Evolutionary conservation across 2,797 vertebrate genomes (phyloP), one percentile per base, ranked within the genome.

Genomic region (Apodemus agrarius): DNA sequence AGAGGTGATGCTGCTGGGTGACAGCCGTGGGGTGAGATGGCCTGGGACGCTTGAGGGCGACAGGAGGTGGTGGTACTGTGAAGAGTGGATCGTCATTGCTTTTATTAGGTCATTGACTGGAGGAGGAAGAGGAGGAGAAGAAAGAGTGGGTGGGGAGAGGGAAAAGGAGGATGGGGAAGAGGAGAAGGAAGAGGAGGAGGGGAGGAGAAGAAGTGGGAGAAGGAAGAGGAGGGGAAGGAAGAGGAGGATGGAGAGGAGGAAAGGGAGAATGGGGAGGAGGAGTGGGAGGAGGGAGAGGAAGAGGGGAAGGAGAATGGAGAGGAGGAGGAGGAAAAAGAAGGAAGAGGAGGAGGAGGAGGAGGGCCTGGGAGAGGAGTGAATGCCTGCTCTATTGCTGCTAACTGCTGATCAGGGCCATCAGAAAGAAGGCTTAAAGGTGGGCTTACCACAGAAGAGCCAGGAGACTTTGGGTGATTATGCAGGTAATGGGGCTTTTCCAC

Each of bases 331-430:
- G 52, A 52, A 10, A 13, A 10, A 52, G 8, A 10, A 54, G 54
- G 54, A 54, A 81, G 43, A 22, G 59, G 40, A 85, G 43, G 63
- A 49, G 83, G 74, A 88, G 7, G 8, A 16, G 11, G 76, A 89
- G 74, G 91, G 81, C 61, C 40, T 87, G 95, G 81, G 96, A 89
- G 29, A 92, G 95, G 98, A 96, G 95, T 97, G 97, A 98, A 97
- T 98, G 98, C 98, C 97, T 98, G 98, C 99, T 98, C 98, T 98
- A 98, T 98, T 99, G 98, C 98, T 99, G 99, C 99, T 99, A 99
- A 98, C 98, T 98, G 98, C 98, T 98, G 99, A 99, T 99, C 98
- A 98, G 98, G 97, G 96, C 99, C 99, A 99, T 98, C 98, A 98
- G 99, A 99, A 99, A 98, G 99, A 99, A 99, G 98, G 98, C 98